A percentile compares a stretch with the other conserved stretches of the same genome.
Evolutionary conservation across 2,797 vertebrate species (phyloP).

Genomic region (Helarctos malayanus): DNA sequence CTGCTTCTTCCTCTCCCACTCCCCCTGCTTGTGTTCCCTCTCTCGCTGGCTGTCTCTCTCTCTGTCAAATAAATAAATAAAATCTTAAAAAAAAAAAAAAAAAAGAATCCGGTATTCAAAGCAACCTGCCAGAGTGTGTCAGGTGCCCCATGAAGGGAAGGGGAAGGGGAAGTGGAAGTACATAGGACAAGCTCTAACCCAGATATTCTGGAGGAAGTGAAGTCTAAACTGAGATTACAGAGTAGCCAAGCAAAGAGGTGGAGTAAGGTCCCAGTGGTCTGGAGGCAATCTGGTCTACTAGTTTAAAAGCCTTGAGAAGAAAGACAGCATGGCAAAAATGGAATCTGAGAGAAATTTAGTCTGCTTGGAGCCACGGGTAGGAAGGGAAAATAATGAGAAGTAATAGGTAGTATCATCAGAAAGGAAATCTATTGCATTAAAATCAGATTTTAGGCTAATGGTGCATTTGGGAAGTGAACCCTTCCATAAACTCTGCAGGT

Average conservation of each 20-base stretch:
- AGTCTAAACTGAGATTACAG: neutral
- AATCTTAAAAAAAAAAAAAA: no score
- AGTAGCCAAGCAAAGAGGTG: neutral
- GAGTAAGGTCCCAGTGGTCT: neutral
- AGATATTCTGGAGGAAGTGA: neutral
- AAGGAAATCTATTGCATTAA: neutral
- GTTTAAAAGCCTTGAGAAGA: neutral
- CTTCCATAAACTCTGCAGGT: neutral
- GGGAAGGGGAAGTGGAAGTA: neutral
- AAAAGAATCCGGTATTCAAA: neutral
- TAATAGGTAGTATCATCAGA: neutral
- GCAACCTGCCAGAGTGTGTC: neutral
- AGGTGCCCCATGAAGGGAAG: neutral
- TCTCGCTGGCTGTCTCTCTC: no score
- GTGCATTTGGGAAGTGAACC: neutral
- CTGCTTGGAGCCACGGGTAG: neutral
- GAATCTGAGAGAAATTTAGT: neutral
- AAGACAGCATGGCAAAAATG: neutral
- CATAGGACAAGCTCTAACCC: neutral
- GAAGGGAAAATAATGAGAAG: neutral
- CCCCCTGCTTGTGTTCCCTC: no score
- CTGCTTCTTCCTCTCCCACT: no score
- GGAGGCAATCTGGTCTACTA: neutral
- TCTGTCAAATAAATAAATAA: no score
- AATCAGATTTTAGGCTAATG: neutral